A percentile compares a stretch with the other conserved stretches of the same genome.
These are phyloP conservation scores for Mus musculus DNA, from an alignment of 2,113 vertebrate species.

Conservation along the genomic window GRCm39 chr10:55529001-55529500, in stretches of 20 bases:
- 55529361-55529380: too few species aligned
- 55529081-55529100: conserved; percentile 22
- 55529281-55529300: too few species aligned
- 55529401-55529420: too few species aligned
- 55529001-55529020: conserved; percentile 3
- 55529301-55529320: too few species aligned
- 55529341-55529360: too few species aligned
- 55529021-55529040: background rate
- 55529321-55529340: too few species aligned
- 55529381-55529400: too few species aligned
- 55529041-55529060: conserved; percentile 57
- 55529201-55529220: background rate
- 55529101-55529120: background rate
- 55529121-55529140: background rate
- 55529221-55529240: background rate
- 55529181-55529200: background rate
- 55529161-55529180: background rate
- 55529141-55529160: background rate
- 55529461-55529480: too few species aligned
- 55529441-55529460: too few species aligned
- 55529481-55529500: too few species aligned
- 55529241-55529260: conserved; percentile 3
- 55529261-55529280: too few species aligned
- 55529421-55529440: too few species aligned
- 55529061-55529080: background rate